A percentile compares a stretch with the other conserved stretches of the same genome.
These are phyloP conservation scores for Drosophila equinoxialis DNA, from an alignment of 1,140 invertebrate species.

Conservation along the genomic window DNA sequence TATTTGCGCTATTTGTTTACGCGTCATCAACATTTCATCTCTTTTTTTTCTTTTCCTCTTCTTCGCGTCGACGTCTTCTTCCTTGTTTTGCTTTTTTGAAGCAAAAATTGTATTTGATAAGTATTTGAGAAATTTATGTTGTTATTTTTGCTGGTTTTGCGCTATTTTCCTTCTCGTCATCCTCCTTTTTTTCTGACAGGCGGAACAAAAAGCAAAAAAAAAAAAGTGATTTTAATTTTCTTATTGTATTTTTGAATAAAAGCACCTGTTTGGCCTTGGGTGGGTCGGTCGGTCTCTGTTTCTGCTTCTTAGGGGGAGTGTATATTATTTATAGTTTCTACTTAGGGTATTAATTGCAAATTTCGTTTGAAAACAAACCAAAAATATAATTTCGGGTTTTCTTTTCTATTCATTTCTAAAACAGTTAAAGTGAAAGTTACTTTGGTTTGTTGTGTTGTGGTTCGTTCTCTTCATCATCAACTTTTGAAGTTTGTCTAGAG, in stretches of 20 bases:
- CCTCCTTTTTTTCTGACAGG: neutral
- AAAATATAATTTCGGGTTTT: neutral
- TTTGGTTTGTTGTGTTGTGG: neutral
- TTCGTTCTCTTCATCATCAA: neutral
- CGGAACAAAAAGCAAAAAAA: neutral
- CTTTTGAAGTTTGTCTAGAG: neutral
- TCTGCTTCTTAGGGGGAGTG: neutral
- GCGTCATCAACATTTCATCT: conserved; percentile 2
- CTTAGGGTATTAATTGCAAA: conserved; percentile 4
- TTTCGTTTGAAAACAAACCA: neutral
- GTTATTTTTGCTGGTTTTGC: conserved; percentile 12
- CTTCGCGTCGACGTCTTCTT: conserved; percentile 12
- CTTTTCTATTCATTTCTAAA: neutral
- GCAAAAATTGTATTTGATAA: conserved; percentile 6
- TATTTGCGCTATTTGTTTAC: conserved; percentile 25
- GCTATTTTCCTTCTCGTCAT: neutral
- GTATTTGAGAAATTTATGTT: conserved; percentile 9
- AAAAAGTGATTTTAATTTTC: conserved; percentile 3
- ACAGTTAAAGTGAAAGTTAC: conserved; percentile 5
- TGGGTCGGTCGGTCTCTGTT: neutral
- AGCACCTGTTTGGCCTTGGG: conserved; percentile 22
- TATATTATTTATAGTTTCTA: conserved; percentile 9
- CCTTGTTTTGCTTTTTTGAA: conserved; percentile 8
- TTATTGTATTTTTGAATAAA: conserved; percentile 7
- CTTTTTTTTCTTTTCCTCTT: neutral